Base-by-base conservation (phyloP, 2,797 vertebrate species). In the Aeoliscus strigatus region DNA sequence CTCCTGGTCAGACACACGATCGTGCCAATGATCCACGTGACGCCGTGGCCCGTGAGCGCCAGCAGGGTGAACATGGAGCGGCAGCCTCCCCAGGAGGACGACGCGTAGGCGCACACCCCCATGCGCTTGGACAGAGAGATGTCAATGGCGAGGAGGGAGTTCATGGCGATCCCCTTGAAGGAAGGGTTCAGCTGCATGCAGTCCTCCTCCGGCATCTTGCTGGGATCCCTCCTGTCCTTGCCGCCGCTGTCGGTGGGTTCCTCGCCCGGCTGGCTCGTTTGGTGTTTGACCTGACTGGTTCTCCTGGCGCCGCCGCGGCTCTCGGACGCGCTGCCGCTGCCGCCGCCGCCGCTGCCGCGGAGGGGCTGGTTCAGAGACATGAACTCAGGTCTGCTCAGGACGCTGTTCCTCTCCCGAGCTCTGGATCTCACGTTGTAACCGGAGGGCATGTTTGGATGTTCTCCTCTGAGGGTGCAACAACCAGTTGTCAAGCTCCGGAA, bases 111-210 rank as follows among this genome's bases (percentile, higher is more conserved):
- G 4, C 96, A 98, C 35, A 97, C 93, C 0, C 94, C 92, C 77
- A 97, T 87, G 46, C 93, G 81, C 81, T 97, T 97, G 79, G 96
- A 98, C 78, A 96, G 81, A 53, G 90, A 92, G 82, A 96, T 96
- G 54, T 98, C 96, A 8, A 97, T 94, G 84, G 96, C 94, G 73
- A 97, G 87, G 46, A 98, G 86, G 4, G 96, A 92, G 84, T 87
- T 97, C 72, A 93, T 90, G 21, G 94, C 96, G 5, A 98, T 98
- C 27, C 92, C 93, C 75, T 88, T 91, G 79, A 97, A 95, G 6
- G 94, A 95, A 5, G 94, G 96, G 84, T 98, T 97, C 36, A 98
- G 90, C 83, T 89, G 96, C 93, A 98, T 98, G 70, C 96, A 97
- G 84, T 97, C 94, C 54, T 96, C 94, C 48, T 98, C 94, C 0